Evolutionary conservation across 2,113 vertebrate genomes (phyloP), one percentile per base, ranked within the genome.

Genomic region (Muscicapa adusta): DNA sequence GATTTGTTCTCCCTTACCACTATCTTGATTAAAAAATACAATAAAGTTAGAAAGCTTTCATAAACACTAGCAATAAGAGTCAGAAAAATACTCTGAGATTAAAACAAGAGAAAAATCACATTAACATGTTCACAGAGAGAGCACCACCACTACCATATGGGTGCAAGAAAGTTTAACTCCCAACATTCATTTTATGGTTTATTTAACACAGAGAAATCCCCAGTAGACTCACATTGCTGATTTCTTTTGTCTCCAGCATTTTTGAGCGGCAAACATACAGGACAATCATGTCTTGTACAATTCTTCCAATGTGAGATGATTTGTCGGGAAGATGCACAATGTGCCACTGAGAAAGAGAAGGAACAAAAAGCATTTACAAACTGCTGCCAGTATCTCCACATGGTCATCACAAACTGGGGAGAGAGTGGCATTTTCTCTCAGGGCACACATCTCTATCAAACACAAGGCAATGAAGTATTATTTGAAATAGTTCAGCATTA

Each of bases 251-350:
- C 99, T 29, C 99, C 99, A 77, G 99, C 99, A 67, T 99, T 99
- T 98, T 99, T 99, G 78, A 99, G 98, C 23, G 99, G 99, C 86
- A 99, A 98, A 96, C 99, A 99, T 18, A 99, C 99, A 84, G 99
- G 99, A 98, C 99, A 99, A 96, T 99, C 99, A 18, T 99, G 99
- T 74, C 99, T 97, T 3, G 99, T 99, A 98, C 99, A 99, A 74
- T 99, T 99, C 98, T 99, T 99, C 99, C 99, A 99, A 97, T 99
- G 99, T 23, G 99, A 99, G 98, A 99, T 99, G 97, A 99, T 99
- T 98, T 99, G 99, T 98, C 99, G 98, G 95, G 99, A 99, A 95
- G 99, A 99, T 20, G 99, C 99, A 66, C 99, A 99, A 95, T 99
- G 99, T 70, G 99, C 99, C 98, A 99, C 99, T 99, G 93, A 67